Evolutionary conservation across 2,888 invertebrate genomes (phyloP), one percentile per base, ranked within the genome.

Genomic region (Ellobium chinense): DNA sequence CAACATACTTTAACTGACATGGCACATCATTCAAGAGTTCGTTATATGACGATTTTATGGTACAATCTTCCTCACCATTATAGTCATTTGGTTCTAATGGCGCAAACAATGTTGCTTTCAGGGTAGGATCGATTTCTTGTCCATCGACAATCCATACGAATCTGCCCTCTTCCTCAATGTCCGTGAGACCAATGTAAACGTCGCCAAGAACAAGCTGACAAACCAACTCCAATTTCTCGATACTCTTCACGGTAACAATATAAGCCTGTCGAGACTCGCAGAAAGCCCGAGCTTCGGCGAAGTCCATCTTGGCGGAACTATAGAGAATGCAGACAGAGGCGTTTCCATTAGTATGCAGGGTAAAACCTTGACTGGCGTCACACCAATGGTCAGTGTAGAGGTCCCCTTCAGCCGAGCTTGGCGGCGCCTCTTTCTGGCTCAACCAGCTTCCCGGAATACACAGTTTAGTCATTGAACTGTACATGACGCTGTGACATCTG

Each of bases 371-470:
- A 12, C 34, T 2, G 4, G n/a, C 0, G n/a, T 58, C 24, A 21
- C 70, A 72, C 46, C 29, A 14, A 34, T 34, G 31, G 3, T 24
- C 54, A 14, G 54, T 21, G 58, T 56, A 72, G 1, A 72, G 7
- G 7, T 24, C 9, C 1, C 70, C 70, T 36, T 72, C 70, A 9
- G 31, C 1, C 1, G 56, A n/a, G 21, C n/a, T 34, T 21, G 70
- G 70, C 3, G 34, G 31, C 0, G 70, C 5, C 2, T 36, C 21
- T 2, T 21, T 31, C 1, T n/a, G 5, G 24, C n/a, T 34, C 0
- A 72, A 4, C 24, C 21, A 56, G 1, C 56, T 56, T 2, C 73
- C 73, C 18, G 73, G 73, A 3, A 62, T 73, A 29, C 73, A 73
- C 2, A 36, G 27, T 1, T 39, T 39, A 2, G 73, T 62, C 1